phyloP scores from a whole-genome alignment of 2,113 vertebrate genomes.

The Enhydra lutris region DNA sequence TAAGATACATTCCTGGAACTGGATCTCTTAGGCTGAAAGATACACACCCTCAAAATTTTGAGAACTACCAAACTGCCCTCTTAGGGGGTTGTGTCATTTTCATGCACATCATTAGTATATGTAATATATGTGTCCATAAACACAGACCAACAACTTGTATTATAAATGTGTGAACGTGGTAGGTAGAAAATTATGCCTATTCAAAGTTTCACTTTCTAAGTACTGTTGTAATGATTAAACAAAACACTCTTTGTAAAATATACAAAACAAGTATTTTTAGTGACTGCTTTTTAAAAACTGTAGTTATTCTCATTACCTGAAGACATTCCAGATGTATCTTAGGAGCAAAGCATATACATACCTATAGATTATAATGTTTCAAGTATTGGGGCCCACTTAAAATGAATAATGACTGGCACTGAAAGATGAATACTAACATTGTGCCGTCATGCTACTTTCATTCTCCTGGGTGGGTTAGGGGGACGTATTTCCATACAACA shows the following conservation, averaged over 20 bases:
- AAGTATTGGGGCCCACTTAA: background rate
- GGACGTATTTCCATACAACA: background rate
- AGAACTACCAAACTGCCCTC: background rate
- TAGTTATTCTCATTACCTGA: background rate
- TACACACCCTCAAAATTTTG: background rate
- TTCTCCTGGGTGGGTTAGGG: background rate
- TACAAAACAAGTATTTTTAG: background rate
- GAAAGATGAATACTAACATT: background rate
- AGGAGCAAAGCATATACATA: background rate
- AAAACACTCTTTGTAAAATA: background rate
- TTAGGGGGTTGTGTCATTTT: background rate
- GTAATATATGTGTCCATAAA: background rate
- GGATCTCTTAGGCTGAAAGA: background rate
- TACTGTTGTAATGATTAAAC: background rate
- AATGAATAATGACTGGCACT: background rate
- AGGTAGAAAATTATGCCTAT: background rate
- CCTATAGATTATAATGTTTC: background rate
- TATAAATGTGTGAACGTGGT: background rate
- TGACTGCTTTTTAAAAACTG: background rate
- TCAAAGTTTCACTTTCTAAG: background rate
- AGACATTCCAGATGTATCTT: background rate
- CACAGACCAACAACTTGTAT: background rate
- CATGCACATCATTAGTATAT: background rate
- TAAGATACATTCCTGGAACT: background rate
- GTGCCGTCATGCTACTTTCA: background rate